Evolutionary conservation across 2,888 invertebrate genomes (phyloP).

Genomic region (Horisme vitalbata): DNA sequence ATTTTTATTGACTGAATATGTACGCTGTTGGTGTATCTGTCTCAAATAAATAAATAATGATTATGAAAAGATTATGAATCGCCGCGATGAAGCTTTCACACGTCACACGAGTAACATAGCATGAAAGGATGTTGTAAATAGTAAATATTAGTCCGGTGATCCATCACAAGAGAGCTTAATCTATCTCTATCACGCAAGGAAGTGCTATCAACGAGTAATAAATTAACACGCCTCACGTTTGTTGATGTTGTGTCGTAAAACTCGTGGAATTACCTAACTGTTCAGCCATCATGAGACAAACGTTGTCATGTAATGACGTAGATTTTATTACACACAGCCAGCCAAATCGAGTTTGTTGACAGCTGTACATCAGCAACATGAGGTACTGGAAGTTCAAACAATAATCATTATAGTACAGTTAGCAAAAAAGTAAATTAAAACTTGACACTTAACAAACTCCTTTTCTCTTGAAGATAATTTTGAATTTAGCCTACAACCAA

Average conservation of each 20-base stretch:
- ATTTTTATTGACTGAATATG: no score
- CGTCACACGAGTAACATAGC: constrained; percentile 1
- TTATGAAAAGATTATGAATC: not conserved
- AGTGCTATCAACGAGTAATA: constrained; percentile 31
- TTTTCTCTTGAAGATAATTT: no score
- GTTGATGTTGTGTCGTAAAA: constrained; percentile 29
- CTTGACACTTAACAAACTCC: no score
- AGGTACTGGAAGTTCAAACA: no score
- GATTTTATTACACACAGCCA: no score
- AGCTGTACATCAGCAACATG: no score
- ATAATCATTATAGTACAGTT: no score
- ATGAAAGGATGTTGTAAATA: constrained; percentile 19
- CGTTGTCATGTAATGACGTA: not conserved
- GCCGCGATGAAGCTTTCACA: not conserved
- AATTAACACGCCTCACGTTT: constrained; percentile 30
- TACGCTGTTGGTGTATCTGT: no score
- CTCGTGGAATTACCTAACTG: constrained; percentile 22
- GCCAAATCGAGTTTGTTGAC: no score
- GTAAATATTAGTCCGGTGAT: constrained; percentile 31
- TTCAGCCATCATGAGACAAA: constrained; percentile 10
- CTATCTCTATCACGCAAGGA: constrained; percentile 33
- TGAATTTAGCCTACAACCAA: no score
- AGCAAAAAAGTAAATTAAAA: no score
- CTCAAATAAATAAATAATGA: no score
- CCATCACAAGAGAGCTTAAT: constrained; percentile 32